phyloP scores from a whole-genome alignment of 1,140 invertebrate genomes.

The Ips nitidus region DNA sequence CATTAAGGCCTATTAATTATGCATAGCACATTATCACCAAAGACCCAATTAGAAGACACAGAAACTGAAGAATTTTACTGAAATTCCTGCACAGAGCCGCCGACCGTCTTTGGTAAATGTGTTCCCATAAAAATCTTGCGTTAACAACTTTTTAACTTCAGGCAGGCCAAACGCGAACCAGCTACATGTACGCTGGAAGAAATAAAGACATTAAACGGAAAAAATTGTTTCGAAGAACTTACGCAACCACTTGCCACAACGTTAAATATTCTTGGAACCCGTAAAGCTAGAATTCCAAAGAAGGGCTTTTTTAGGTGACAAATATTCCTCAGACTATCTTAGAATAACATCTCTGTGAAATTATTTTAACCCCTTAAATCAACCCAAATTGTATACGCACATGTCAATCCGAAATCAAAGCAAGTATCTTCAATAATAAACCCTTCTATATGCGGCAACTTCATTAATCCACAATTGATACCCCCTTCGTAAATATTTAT shows the following conservation, averaged over 20 bases:
- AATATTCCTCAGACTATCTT: no score
- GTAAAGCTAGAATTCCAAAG: neutral
- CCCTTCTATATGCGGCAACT: slow-evolving; percentile 6
- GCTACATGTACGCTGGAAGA: slow-evolving; percentile 14
- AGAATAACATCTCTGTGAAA: no score
- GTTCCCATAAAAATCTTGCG: slow-evolving; percentile 25
- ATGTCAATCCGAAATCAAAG: no score
- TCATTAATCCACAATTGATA: slow-evolving; percentile 18
- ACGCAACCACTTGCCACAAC: slow-evolving; percentile 9
- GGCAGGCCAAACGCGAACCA: neutral
- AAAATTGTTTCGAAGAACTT: slow-evolving; percentile 27
- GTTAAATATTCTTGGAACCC: slow-evolving; percentile 14
- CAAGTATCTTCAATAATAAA: slow-evolving; percentile 1
- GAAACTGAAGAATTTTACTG: slow-evolving; percentile 24
- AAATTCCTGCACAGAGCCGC: slow-evolving; percentile 24
- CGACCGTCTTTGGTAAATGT: slow-evolving; percentile 20
- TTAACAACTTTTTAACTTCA: slow-evolving; percentile 25
- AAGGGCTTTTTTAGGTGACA: neutral
- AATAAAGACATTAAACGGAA: slow-evolving; percentile 26
- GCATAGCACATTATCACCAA: slow-evolving; percentile 24
- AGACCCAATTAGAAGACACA: slow-evolving; percentile 25
- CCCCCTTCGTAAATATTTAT: slow-evolving; percentile 22
- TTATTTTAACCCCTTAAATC: no score
- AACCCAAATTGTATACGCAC: no score
- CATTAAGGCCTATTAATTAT: slow-evolving; percentile 24